Base-by-base conservation (phyloP, 2,888 invertebrate species). In the Apotomis capreana region DNA sequence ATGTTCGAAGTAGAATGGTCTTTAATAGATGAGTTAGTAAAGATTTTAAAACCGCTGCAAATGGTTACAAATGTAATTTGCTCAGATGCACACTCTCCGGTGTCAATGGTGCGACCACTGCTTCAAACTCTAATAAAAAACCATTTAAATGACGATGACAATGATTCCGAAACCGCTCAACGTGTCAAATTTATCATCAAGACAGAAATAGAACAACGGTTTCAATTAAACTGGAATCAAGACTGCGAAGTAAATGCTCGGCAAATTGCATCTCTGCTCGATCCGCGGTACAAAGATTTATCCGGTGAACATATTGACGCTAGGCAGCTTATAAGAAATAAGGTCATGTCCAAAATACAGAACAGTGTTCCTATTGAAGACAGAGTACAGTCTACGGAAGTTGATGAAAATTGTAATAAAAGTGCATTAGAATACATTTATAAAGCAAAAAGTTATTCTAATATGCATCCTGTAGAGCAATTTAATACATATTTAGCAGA, bases 91-190 rank as follows among this genome's bases (percentile, higher is more conserved):
- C 40, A 40, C 13, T 59, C 59, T 5, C 40, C 59, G 40, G 40
- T 59, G n/a, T 59, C 59, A 40, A 59, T 59, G 59, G 59, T 59
- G n/a, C 59, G 59, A 40, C 40, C 59, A 40, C 59, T 59, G 59
- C 40, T 59, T 40, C 59, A 59, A 5, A 59, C n/a, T 5, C 3
- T 59, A 6, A 59, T 59, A 40, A 59, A 6, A 59, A 59, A 59
- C 12, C 59, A 59, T 40, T 59, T 59, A 59, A 59, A 59, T 59
- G 4, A 59, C 40, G 59, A 59, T 8, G 59, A 37, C 10, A 58
- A 0, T 58, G 37, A 58, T 37, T 58, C 58, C 5, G 37, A 59
- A 40, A 59, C 59, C 12, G 59, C 40, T 40, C 40, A 59, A 59
- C 5, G n/a, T 59, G 59, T 59, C 12, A 59, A 59, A 59, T 40